These are phyloP conservation scores for Wasmannia auropunctata DNA, from an alignment of 1,140 invertebrate genomes.

Conservation along the genomic window DNA sequence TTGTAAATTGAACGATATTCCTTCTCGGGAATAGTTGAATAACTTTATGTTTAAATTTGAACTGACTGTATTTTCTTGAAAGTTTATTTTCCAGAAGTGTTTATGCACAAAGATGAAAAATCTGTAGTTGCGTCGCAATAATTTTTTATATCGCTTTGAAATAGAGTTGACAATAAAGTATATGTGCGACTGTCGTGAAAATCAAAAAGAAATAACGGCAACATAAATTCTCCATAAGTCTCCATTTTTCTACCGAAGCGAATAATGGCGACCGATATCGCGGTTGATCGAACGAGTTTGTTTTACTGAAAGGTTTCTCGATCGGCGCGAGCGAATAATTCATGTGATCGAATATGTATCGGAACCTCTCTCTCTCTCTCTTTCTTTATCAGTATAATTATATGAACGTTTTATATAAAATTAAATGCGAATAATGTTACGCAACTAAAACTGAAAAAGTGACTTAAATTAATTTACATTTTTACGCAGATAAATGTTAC, in stretches of 20 bases:
- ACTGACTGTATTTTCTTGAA: not conserved
- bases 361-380: not conserved
- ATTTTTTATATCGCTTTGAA: not conserved
- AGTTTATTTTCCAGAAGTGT: conserved; percentile 8
- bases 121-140: not conserved
- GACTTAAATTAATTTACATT: not conserved
- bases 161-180: not conserved
- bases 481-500: not conserved
- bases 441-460: not conserved
- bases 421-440: not conserved
- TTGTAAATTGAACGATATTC: not conserved
- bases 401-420: not conserved
- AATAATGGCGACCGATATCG: conserved; percentile 11
- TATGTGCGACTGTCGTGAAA: not conserved
- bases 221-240: conserved; percentile 8
- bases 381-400: not conserved
- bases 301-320: conserved; percentile 18
- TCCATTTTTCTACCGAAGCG: not conserved
- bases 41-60: not conserved
- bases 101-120: not conserved
- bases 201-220: not conserved
- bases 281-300: conserved; percentile 9
- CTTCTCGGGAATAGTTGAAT: not conserved
- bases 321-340: conserved; percentile 34
- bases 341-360: not conserved